Percentiles rank a stretch among this genome's conserved stretches.
Evolutionary conservation across 92 coral and sea anemone genomes (phyloP).

Genomic region (Meandrina meandrites): DNA sequence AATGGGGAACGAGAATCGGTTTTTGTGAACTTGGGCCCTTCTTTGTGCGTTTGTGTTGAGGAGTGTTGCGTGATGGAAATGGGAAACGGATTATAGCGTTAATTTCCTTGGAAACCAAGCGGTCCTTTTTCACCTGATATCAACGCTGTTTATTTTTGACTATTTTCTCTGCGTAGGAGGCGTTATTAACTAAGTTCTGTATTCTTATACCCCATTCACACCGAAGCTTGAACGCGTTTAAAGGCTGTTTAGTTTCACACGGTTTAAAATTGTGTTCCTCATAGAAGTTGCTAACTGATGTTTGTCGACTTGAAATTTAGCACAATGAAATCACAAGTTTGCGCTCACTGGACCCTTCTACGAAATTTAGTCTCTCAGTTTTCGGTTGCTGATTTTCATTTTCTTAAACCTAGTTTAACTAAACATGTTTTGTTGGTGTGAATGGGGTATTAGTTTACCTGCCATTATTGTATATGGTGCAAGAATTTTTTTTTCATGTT

Average conservation of each 20-base stretch:
- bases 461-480: neutral
- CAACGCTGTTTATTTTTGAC: neutral
- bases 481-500: neutral
- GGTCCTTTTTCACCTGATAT: neutral
- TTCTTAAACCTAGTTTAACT: no score
- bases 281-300: no score
- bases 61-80: neutral
- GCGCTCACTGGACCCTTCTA: no score
- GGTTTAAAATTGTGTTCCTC: no score
- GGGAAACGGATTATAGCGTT: neutral
- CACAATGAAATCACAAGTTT: no score
- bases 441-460: neutral
- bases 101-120: neutral
- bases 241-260: no score
- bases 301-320: no score
- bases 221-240: no score
- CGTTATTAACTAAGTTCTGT: neutral
- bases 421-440: no score
- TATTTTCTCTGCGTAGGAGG: neutral
- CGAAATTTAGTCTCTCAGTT: no score
- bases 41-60: neutral
- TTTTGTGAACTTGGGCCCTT: neutral
- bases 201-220: no score
- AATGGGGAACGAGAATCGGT: neutral
- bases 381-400: no score